Evolutionary conservation across 1,140 invertebrate genomes (phyloP).

Genomic region (Polyergus mexicanus): DNA sequence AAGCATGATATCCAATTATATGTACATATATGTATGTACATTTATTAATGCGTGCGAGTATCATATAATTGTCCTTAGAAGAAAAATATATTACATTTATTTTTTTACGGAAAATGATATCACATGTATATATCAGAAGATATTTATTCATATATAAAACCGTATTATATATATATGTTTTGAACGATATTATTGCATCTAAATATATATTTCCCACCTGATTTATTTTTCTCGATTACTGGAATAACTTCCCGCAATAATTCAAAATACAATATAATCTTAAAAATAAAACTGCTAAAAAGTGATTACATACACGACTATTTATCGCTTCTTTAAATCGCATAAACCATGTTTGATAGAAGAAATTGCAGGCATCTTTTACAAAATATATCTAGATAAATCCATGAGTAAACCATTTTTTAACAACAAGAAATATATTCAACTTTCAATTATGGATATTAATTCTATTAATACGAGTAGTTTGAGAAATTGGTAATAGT

Average conservation of each 20-base stretch:
- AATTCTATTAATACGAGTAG: neutral
- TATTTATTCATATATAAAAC: too few species aligned
- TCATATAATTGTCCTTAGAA: neutral
- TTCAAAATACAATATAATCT: neutral
- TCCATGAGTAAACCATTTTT: neutral
- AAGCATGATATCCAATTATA: too few species aligned
- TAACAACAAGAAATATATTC: neutral
- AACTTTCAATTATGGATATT: neutral
- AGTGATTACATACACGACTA: neutral
- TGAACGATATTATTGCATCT: neutral
- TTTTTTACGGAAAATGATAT: neutral
- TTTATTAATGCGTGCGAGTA: neutral
- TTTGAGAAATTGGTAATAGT: neutral
- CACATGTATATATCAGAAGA: neutral
- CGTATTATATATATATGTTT: neutral
- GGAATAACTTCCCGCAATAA: neutral
- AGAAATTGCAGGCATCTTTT: neutral
- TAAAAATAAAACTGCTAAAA: slow-evolving; percentile 2
- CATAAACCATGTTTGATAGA: neutral
- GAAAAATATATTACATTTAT: neutral
- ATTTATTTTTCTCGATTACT: neutral
- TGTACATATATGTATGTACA: neutral
- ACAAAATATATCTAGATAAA: neutral
- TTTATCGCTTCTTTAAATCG: neutral
- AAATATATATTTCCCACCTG: neutral